phyloP scores from a whole-genome alignment of 2,888 invertebrate genomes.

The Siphlonurus alternatus region DNA sequence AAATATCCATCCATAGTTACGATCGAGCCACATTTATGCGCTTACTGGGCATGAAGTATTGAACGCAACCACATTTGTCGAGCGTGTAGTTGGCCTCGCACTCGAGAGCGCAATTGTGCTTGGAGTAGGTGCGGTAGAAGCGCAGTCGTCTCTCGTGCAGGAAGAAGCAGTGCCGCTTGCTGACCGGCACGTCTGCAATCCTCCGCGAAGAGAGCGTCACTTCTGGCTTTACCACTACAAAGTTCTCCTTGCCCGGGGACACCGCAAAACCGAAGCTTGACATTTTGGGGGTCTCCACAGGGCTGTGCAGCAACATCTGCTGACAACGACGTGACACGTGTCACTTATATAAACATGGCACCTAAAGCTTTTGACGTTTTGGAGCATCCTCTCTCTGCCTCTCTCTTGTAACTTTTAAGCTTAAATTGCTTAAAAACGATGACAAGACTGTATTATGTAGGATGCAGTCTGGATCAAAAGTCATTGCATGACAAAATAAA shows the following conservation, averaged over 20 bases:
- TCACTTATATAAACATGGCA: too few relatives aligned
- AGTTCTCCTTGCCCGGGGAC: conserved; percentile 51
- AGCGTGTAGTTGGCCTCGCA: conserved; percentile 57
- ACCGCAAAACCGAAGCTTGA: conserved; percentile 55
- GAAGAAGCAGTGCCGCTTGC: conserved; percentile 53
- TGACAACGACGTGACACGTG: conserved; percentile 14
- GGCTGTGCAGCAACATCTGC: conserved; percentile 60
- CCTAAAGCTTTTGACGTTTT: too few relatives aligned
- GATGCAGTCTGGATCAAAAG: too few relatives aligned
- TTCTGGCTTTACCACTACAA: conserved; percentile 48
- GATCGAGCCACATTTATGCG: too few relatives aligned
- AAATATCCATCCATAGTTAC: too few relatives aligned
- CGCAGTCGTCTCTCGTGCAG: conserved; percentile 48
- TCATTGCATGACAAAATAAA: too few relatives aligned
- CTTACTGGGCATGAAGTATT: conserved; percentile 57
- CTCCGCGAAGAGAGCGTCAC: conserved; percentile 43
- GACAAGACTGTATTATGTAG: too few relatives aligned
- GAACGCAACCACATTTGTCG: conserved; percentile 44
- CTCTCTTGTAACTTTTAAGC: too few relatives aligned
- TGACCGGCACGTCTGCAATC: conserved; percentile 38
- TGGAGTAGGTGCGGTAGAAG: conserved; percentile 59
- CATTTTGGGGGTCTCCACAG: conserved; percentile 65
- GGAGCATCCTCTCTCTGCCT: too few relatives aligned
- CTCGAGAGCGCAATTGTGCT: conserved; percentile 62
- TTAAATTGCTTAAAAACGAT: too few relatives aligned